Conservation (phyloP, 2,113 vertebrate species). For the Megaptera novaeangliae region DNA sequence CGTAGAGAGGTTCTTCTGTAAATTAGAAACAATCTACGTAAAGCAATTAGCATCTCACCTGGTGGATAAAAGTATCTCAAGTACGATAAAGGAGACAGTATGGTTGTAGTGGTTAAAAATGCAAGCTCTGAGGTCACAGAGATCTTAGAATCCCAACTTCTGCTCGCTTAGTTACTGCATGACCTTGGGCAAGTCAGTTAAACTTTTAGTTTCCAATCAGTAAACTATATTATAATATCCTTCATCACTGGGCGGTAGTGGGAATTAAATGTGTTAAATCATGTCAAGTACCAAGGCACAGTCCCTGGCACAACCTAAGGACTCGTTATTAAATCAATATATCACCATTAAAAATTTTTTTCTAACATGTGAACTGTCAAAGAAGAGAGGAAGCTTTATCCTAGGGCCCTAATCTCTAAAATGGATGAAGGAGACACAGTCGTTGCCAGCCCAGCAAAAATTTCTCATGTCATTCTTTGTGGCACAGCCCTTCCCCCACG, state of each 20-base stretch:
- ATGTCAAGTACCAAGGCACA: neutral
- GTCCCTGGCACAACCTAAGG: neutral
- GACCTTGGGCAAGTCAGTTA: neutral
- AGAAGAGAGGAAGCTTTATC: neutral
- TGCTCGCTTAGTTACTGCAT: neutral
- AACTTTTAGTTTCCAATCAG: neutral
- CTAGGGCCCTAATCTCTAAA: neutral
- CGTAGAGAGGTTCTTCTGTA: neutral
- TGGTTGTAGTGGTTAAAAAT: neutral
- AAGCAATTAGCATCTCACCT: neutral
- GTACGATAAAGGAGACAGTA: neutral
- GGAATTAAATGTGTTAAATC: neutral
- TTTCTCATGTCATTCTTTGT: neutral
- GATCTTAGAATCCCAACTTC: neutral
- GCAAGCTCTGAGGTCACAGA: neutral
- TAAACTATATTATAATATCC: neutral
- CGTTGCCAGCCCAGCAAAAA: neutral
- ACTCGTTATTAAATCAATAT: neutral
- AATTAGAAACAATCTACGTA: neutral
- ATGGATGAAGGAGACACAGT: neutral
- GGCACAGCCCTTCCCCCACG: neutral
- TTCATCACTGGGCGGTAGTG: neutral
- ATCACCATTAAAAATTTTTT: neutral
- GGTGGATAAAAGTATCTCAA: neutral
- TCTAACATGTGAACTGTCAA: neutral